Conservation (phyloP, 2,888 invertebrate species). For the Priocnemis perturbator region DNA sequence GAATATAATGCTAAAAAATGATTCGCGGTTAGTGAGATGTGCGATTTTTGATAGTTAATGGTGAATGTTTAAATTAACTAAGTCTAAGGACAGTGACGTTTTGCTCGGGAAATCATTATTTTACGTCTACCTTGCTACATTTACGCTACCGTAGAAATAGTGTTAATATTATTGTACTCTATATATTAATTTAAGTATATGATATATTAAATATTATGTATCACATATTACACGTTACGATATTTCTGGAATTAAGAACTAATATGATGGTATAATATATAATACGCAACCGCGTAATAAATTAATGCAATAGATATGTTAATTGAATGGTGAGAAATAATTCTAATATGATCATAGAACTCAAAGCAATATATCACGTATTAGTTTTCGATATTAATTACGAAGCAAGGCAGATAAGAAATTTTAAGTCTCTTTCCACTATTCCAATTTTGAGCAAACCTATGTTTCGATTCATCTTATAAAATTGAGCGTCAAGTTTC, state of each 20-base stretch:
- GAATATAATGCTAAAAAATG: constrained; percentile 9
- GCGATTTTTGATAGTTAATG: constrained; percentile 16
- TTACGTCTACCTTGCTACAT: no score
- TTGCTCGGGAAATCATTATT: no score
- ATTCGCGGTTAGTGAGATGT: constrained; percentile 16
- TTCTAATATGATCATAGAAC: neutral
- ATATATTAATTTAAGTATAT: neutral
- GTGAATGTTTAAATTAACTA: constrained; percentile 23
- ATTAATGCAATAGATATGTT: neutral
- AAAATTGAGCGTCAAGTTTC: no score
- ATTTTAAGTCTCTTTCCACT: no score
- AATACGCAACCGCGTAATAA: neutral
- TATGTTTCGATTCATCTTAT: no score
- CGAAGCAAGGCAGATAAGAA: no score
- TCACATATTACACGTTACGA: no score
- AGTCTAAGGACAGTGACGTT: constrained; percentile 35
- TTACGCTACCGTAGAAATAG: neutral
- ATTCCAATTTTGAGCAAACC: no score
- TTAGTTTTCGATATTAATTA: no score
- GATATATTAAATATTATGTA: neutral
- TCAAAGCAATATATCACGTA: no score
- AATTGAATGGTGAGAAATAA: neutral
- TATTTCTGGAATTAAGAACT: no score
- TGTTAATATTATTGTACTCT: neutral
- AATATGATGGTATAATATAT: neutral